phyloP scores from a whole-genome alignment of 2,113 vertebrate genomes.

The Salvelinus namaycush region DNA sequence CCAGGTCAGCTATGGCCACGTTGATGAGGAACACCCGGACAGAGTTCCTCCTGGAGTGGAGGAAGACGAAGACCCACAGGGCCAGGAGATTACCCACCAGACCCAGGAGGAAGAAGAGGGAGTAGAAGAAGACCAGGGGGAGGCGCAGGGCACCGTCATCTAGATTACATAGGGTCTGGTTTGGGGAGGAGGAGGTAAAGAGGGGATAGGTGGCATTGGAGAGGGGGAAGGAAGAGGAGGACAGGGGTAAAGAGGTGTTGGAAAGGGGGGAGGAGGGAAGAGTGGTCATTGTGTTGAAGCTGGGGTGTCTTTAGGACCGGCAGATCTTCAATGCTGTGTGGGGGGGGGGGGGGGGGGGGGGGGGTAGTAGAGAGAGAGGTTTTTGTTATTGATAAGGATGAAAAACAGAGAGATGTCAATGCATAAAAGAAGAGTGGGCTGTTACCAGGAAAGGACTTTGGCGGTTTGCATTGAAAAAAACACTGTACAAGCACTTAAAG shows the following conservation, averaged over 20 bases:
- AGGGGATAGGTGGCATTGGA: background rate
- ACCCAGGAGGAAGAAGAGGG: constrained; percentile 82
- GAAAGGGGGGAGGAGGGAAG: background rate
- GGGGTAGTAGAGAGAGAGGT: too few species aligned
- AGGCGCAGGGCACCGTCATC: constrained; percentile 70
- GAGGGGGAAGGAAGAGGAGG: background rate
- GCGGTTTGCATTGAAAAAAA: too few species aligned
- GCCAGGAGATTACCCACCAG: constrained; percentile 83
- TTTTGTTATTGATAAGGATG: too few species aligned
- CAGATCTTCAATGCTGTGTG: constrained; percentile 17
- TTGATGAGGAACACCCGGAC: constrained; percentile 88
- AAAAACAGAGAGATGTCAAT: background rate
- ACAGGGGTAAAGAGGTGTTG: background rate
- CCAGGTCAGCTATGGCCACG: constrained; percentile 83
- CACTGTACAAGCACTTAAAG: too few species aligned
- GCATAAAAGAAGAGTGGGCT: background rate
- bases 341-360: too few species aligned
- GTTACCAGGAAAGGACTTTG: background rate
- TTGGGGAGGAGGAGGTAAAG: constrained; percentile 24
- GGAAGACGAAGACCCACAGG: constrained; percentile 83
- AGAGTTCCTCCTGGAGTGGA: constrained; percentile 82
- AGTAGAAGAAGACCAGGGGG: constrained; percentile 73
- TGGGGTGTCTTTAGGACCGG: background rate
- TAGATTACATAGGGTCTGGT: constrained; percentile 46
- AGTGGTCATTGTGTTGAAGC: constrained; percentile 27